Evolutionary conservation across 2,888 invertebrate species (phyloP), one percentile per base, ranked within the genome.

Genomic region (Conistra vaccinii): DNA sequence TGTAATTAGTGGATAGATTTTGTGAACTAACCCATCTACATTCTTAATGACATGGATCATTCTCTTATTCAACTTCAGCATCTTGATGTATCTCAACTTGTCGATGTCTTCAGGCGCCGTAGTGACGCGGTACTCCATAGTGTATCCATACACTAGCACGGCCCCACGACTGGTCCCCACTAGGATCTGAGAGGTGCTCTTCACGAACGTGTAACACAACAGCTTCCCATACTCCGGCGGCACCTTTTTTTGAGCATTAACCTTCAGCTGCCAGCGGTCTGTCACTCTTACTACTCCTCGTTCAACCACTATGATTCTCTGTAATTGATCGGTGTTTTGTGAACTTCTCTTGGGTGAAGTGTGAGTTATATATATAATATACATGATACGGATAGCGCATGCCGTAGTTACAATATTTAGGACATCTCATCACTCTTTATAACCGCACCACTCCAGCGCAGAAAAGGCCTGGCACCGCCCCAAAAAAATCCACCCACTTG

Each of bases 151-250:
- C 20, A 97, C 89, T 1, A 97, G 83, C 5, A 97, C 92, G 23
- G 91, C 93, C 0, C 97, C 97, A 12, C 94, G 93, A 45, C 89
- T 94, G 1, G 97, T 97, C 0, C 92, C 95, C 9, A 97, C 97
- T 35, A 97, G 92, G 29, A 96, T 94, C 89, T 97, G 97, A 26
- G 96, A 92, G 1, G 96, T 96, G 10, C 91, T 90, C 3, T 92
- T 88, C 1, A 97, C 93, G 86, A 97, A 97, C 0, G 97, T 96
- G 79, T 96, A 97, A 77, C 96, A 95, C 5, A 96, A 96, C 7
- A 97, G 90, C 26, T 86, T 90, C 0, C 97, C 97, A 39, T 93
- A 88, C 0, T 94, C 95, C 7, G 91, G 82, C 60, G 79, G 85
- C 1, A 90, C 90, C 71, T 91, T 92, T 0, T 89, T 87, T 2